A percentile compares a stretch with the other conserved stretches of the same genome.
phyloP scores from a whole-genome alignment of 2,797 vertebrate genomes.

The Cyprinella venusta region DNA sequence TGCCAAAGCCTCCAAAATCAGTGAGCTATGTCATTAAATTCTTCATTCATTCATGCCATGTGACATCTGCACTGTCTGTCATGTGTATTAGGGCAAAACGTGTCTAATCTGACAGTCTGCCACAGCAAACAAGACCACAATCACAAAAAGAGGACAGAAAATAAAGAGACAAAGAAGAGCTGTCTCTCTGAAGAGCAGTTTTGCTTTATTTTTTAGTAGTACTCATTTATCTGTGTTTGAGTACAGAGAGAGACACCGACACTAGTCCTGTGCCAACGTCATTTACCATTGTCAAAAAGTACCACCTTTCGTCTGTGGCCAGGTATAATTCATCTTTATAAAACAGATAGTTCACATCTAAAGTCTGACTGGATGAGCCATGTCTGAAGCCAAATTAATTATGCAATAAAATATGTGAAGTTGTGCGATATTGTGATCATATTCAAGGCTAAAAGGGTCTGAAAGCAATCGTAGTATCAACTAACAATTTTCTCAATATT shows the following conservation, averaged over 20 bases:
- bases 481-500: neutral
- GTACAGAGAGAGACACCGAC: neutral
- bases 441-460: neutral
- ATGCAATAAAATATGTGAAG: neutral
- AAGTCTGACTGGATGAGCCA: too few relatives aligned
- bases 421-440: neutral
- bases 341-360: neutral
- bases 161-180: too few relatives aligned
- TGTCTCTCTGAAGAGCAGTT: neutral
- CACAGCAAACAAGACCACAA: conserved; percentile 25
- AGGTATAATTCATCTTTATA: neutral
- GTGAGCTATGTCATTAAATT: conserved; percentile 51
- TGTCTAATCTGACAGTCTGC: conserved; percentile 39
- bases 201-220: neutral
- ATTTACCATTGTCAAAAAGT: neutral
- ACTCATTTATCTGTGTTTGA: conserved; percentile 1
- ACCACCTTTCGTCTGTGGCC: neutral
- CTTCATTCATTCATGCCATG: conserved; percentile 60
- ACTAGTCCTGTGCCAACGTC: neutral
- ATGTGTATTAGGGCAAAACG: conserved; percentile 50
- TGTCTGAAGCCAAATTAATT: neutral
- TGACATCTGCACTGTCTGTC: conserved; percentile 57
- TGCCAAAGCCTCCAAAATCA: conserved; percentile 36
- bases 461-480: neutral
- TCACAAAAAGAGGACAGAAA: too few relatives aligned